Base-by-base conservation (phyloP, 1,140 invertebrate species). In the Drosophila bifasciata region DNA sequence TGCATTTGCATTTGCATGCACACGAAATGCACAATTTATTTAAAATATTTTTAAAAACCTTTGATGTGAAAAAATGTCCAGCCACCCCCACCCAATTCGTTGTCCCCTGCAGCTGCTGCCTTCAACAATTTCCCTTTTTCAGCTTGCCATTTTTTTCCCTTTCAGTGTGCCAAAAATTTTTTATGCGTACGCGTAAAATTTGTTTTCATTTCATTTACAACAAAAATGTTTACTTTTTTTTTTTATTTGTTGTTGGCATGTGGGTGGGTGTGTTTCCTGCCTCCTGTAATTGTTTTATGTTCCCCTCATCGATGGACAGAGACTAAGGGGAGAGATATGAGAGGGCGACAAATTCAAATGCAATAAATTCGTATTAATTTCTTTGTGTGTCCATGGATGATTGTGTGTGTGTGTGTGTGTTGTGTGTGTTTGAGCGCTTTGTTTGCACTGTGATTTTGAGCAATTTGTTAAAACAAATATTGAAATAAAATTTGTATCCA, bases 381-480 rank as follows among this genome's bases (percentile, higher is more conserved):
- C 45, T 57, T 57, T 76, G 25, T 52, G 41, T 39, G 15, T 46
- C 19, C 19, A 21, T 21, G 19, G 19, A 21, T n/a, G n/a, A n/a
- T n/a, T n/a, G n/a, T 75, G 25, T 51, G 41, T 39, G 17, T 46
- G 39, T 21, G 13, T 25, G 36, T 46, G 15, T 8, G 11, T 13
- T 40, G 28, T 32, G 16, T 23, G 40, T 21, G 36, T 55, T 32
- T n/a, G 23, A 55, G 44, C 40, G 32, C 43, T 62, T 56, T 64
- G 50, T 76, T 56, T 51, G 71, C 25, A 13, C 60, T 57, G 59
- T 81, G 79, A 79, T 85, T 85, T 80, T 81, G 46, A 88, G 75
- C 83, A 88, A 88, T 89, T 88, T 88, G 83, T 88, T 86, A 89
- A 89, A 79, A 70, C 75, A 88, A 88, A 88, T 83, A 89, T 78